phyloP scores from a whole-genome alignment of 2,113 vertebrate genomes.

The Microtus montanus region DNA sequence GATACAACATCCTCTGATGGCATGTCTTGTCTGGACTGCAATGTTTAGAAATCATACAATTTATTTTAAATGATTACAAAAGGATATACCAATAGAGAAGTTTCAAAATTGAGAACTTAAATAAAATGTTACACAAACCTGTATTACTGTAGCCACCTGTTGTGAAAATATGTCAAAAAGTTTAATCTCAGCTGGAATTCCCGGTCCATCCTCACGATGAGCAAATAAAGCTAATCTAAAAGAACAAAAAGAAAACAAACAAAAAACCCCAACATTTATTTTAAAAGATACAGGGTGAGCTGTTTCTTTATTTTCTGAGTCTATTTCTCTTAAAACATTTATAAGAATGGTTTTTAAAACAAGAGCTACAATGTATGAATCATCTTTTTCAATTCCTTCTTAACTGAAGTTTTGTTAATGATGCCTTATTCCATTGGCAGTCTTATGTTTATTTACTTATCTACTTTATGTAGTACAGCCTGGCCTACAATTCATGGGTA shows the following conservation, averaged over 20 bases:
- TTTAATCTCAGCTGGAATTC: constrained; percentile 98
- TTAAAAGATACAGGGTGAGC: background rate
- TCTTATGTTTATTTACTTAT: background rate
- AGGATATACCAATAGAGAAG: background rate
- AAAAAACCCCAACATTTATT: background rate
- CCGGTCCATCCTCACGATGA: constrained; percentile 98
- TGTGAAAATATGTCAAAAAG: constrained; percentile 99
- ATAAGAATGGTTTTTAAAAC: background rate
- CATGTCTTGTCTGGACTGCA: constrained; percentile 98
- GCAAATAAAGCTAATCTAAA: constrained; percentile 96
- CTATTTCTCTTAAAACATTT: background rate
- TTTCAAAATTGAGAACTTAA: constrained; percentile 18
- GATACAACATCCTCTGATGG: constrained; percentile 98
- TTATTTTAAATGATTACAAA: constrained; percentile 7
- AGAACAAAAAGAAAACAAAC: constrained; percentile 33
- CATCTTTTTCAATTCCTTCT: background rate
- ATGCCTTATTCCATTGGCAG: background rate
- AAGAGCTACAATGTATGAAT: background rate
- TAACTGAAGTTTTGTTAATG: background rate
- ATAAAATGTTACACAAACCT: constrained; percentile 85
- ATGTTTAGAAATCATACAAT: constrained; percentile 26
- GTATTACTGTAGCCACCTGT: constrained; percentile 98
- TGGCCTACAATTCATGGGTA: background rate
- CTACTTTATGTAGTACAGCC: background rate
- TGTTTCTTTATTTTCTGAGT: background rate